Base-by-base conservation (phyloP, 1,140 invertebrate genomes). In the Caerostris extrusa region DNA sequence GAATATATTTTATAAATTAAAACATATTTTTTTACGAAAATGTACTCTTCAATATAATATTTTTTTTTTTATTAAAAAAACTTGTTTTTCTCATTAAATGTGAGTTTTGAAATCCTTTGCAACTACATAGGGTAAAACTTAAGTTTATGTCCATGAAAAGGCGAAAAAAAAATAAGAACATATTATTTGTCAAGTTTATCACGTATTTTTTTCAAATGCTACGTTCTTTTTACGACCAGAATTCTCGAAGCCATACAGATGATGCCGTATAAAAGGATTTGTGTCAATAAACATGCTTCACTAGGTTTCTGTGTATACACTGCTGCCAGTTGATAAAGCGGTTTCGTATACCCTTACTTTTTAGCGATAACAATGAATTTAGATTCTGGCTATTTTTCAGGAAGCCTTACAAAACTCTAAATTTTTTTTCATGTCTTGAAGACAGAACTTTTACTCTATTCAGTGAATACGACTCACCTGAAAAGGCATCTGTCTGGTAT, bases 101-200 rank as follows among this genome's bases (percentile, higher is more conserved):
- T 34, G 34, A 34, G 82, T 85, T 85, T 58, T 34, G n/a, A 19
- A 85, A 57, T 19, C 58, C 17, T 58, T 14, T 57, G 58, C 82
- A 85, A 58, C n/a, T 85, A 57, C 17, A 58, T n/a, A 19, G 64
- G 8, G 34, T 87, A 87, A 60, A 50, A 60, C 5, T 14, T 34
- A 60, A 87, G 58, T 60, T 60, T 50, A 64, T 6, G 85, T 50
- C 53, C 19, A 57, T 17, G 14, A 87, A 71, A 56, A 61, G 60
- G 64, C 12, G 53, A 34, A 34, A 34, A 34, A 34, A 34, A 34
- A 34, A 34, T 34, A 34, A 14, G 14, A 53, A 90, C 64, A 90
- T n/a, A 58, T 82, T 85, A 83, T 92, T 92, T 92, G 77, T 92
- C 82, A 92, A 92, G 34, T 92, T 69, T 92, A 92, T 92, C 90